Conservation (phyloP, 2,888 invertebrate genomes). For the Falcaria lacertinaria region DNA sequence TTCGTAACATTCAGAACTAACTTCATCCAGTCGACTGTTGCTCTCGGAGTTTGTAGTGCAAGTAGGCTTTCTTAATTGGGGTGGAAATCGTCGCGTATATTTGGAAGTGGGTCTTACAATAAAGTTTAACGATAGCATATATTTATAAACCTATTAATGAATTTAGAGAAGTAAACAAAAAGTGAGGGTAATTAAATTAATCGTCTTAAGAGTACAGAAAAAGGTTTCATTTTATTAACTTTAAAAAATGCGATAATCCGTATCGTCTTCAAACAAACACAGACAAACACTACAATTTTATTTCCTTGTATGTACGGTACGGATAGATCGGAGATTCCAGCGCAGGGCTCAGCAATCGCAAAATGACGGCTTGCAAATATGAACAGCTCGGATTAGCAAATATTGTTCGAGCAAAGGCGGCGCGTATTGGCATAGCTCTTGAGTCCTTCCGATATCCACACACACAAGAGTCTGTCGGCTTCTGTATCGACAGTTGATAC, state of each 20-base stretch:
- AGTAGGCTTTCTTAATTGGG: not conserved
- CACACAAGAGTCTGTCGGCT: conserved; percentile 30
- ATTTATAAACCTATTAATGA: no score
- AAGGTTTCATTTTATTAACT: no score
- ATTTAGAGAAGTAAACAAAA: no score
- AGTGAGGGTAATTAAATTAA: no score
- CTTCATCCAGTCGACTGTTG: not conserved
- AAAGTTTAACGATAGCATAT: no score
- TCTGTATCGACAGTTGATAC: conserved; percentile 1
- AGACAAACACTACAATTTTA: no score
- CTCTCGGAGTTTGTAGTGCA: not conserved
- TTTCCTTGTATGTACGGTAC: no score
- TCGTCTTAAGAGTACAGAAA: no score
- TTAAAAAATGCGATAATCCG: no score
- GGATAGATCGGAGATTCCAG: not conserved
- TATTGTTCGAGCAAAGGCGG: conserved; percentile 15
- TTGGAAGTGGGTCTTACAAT: not conserved
- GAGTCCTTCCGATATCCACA: conserved; percentile 48
- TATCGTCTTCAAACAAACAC: no score
- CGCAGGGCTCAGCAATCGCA: conserved; percentile 9
- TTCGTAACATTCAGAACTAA: not conserved
- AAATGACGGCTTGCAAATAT: conserved; percentile 29
- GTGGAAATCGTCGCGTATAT: not conserved
- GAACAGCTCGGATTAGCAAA: conserved; percentile 45
- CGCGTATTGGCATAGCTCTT: conserved; percentile 56